phyloP scores from a whole-genome alignment of 2,113 vertebrate genomes.

The Mobula birostris region DNA sequence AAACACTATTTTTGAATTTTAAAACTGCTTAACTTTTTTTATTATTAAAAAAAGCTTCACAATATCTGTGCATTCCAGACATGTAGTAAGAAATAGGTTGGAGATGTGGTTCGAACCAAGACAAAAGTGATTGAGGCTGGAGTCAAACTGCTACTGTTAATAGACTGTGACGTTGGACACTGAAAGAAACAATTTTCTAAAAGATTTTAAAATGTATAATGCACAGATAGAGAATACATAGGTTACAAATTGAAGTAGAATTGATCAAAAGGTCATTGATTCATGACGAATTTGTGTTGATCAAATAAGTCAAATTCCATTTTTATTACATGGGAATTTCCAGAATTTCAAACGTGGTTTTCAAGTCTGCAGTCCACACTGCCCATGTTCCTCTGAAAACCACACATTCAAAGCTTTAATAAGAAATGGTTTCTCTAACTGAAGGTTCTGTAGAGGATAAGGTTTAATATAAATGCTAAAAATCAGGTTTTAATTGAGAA shows the following conservation, averaged over 20 bases:
- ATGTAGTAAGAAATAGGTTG: slow-evolving; percentile 16
- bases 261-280: slow-evolving; percentile 3
- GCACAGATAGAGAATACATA: background rate
- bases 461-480: background rate
- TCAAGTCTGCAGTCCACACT: background rate
- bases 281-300: background rate
- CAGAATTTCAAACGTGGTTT: background rate
- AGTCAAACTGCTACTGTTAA: background rate
- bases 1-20: slow-evolving; percentile 18
- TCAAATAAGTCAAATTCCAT: background rate
- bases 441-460: too few species aligned
- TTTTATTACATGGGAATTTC: background rate
- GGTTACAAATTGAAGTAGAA: slow-evolving; percentile 1
- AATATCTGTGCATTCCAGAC: background rate
- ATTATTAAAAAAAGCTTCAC: background rate
- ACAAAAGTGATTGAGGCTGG: background rate
- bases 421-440: background rate
- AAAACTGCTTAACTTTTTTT: background rate
- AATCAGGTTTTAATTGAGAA: background rate
- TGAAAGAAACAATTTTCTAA: slow-evolving; percentile 13
- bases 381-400: slow-evolving; percentile 19
- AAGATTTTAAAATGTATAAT: background rate
- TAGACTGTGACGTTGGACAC: background rate
- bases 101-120: background rate
- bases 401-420: background rate